Base-by-base conservation (phyloP, 1,140 invertebrate species). In the Drosophila aff. region DNA sequence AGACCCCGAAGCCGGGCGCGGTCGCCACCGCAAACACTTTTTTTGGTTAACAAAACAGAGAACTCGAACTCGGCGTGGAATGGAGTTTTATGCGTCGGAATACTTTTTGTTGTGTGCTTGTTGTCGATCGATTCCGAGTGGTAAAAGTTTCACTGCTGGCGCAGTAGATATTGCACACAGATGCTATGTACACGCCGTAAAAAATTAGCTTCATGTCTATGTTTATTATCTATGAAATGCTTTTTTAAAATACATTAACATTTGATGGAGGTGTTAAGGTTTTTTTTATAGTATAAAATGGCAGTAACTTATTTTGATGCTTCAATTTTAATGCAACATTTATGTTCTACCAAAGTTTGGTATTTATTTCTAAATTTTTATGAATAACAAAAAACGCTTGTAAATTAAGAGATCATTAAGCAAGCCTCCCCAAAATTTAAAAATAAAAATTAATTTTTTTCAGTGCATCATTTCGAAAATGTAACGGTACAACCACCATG, bases 391-490 rank as follows among this genome's bases (percentile, higher is more conserved):
- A 49, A 26, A 3, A n/a, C 0, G 4, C 16, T 28, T n/a, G 8
- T 3, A 18, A n/a, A 26, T 16, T 10, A 28, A n/a, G 2, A 0
- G 2, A 10, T 10, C 46, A 26, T n/a, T 28, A 28, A 28, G 26
- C 16, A 10, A 28, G 1, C 2, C 23, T 26, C 3, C 5, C 26
- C 10, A 28, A 15, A 15, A 21, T 16, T 15, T 2, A 13, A 53
- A 0, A 28, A n/a, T 7, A 26, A 55, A 23, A 23, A 11, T 11
- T 1, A 18, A 18, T 46, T 68, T 46, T 71, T 49, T 16, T 16
- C 41, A 55, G 67, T 71, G 67, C 67, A 68, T 63, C 43, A 67
- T 74, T 82, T 87, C 69, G 72, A 83, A 89, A 83, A 74, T 83
- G 71, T 89, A 90, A 82, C 81, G 78, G 81, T 76, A 77, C 72